These are phyloP conservation scores for Solenopsis invicta DNA, from an alignment of 1,140 invertebrate species.

Conservation along the genomic window DNA sequence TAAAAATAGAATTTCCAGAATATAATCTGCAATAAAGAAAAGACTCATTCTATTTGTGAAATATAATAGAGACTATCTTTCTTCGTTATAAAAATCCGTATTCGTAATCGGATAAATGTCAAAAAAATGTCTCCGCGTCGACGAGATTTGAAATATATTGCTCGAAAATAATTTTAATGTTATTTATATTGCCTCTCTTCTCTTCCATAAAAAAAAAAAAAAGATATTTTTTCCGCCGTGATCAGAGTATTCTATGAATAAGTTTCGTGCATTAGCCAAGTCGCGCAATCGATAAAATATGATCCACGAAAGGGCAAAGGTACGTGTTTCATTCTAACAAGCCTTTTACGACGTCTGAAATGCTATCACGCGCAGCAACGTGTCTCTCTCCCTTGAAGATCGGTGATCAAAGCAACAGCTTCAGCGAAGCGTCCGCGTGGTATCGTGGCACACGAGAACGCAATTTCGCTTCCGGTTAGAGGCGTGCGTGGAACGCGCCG, in stretches of 20 bases:
- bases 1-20: neutral
- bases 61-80: neutral
- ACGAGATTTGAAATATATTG: neutral
- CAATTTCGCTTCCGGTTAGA: constrained; percentile 71
- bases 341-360: constrained; percentile 43
- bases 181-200: neutral
- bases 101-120: neutral
- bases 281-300: neutral
- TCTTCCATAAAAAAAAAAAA: neutral
- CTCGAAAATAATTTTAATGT: neutral
- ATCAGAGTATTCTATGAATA: neutral
- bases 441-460: constrained; percentile 54
- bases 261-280: neutral
- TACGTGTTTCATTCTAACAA: constrained; percentile 21
- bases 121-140: neutral
- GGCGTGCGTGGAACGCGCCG: constrained; percentile 61
- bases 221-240: neutral
- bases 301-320: neutral
- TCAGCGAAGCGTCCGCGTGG: constrained; percentile 23
- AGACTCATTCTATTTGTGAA: neutral
- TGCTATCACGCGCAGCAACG: constrained; percentile 15
- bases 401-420: constrained; percentile 72
- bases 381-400: constrained; percentile 60
- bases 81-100: neutral
- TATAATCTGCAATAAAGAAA: neutral